Evolutionary conservation across 2,888 invertebrate species (phyloP).

Genomic region (Norana najaformis): DNA sequence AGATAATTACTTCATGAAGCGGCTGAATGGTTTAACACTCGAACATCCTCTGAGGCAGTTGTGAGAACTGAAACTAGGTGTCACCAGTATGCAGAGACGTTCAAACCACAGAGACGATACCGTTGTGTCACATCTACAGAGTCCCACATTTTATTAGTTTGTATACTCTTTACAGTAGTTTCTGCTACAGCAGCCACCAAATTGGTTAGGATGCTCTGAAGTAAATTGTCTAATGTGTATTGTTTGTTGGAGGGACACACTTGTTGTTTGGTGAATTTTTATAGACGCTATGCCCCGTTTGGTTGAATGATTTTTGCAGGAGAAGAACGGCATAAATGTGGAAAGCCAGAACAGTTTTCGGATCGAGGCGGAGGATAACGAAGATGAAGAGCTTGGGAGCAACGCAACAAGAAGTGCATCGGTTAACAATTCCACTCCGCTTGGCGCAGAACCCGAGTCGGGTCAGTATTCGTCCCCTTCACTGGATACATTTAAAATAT

Average conservation of each 20-base stretch:
- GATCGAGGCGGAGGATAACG: background rate
- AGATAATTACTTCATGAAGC: too few relatives aligned
- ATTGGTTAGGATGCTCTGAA: background rate
- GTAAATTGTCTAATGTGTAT: background rate
- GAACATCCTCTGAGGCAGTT: too few relatives aligned
- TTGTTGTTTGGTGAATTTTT: too few relatives aligned
- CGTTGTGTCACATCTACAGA: background rate
- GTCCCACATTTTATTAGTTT: background rate
- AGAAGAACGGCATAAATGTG: slow-evolving; percentile 10
- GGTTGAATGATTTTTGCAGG: background rate
- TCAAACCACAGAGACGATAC: background rate
- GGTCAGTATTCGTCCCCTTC: background rate
- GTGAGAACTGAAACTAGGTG: too few relatives aligned
- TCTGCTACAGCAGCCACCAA: background rate
- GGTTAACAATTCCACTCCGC: background rate
- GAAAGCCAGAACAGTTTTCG: background rate
- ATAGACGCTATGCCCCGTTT: background rate
- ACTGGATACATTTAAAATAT: too few relatives aligned
- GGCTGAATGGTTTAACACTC: too few relatives aligned
- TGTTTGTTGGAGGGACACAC: too few relatives aligned
- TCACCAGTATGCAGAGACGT: background rate
- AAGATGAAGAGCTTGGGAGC: slow-evolving; percentile 6
- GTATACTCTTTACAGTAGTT: background rate
- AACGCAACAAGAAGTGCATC: background rate
- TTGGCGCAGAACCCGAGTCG: background rate